These are phyloP conservation scores for Strigamia transsilvanica DNA, from an alignment of 2,888 invertebrate species.

Conservation along the genomic window DNA sequence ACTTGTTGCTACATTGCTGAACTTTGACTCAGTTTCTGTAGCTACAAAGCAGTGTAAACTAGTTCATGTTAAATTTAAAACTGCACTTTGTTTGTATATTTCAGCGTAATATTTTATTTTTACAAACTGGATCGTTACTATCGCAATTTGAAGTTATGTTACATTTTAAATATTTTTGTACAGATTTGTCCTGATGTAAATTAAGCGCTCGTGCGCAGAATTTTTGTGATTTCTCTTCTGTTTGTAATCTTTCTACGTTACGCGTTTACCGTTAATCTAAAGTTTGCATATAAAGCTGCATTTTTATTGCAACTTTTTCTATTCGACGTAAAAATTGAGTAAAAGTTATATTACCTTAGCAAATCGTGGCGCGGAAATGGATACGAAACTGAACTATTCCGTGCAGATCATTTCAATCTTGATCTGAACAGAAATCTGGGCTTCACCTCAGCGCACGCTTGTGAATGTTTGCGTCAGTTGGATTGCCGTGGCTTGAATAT, in stretches of 20 bases:
- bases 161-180: too few species aligned
- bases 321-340: too few species aligned
- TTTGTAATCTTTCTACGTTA: too few species aligned
- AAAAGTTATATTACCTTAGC: too few species aligned
- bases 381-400: too few species aligned
- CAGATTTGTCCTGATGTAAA: too few species aligned
- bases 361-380: too few species aligned
- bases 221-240: too few species aligned
- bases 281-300: too few species aligned
- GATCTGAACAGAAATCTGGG: neutral
- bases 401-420: neutral
- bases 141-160: neutral
- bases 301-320: too few species aligned
- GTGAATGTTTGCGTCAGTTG: constrained; percentile 2
- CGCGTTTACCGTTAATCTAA: too few species aligned
- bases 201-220: too few species aligned
- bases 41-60: neutral
- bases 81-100: neutral
- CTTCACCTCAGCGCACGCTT: neutral
- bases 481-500: neutral
- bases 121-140: neutral
- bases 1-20: constrained; percentile 8
- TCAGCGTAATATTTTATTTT: neutral
- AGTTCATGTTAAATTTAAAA: constrained; percentile 1
- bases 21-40: constrained; percentile 8